Percentiles rank a stretch among this genome's conserved stretches.
Conservation (phyloP, 2,113 vertebrate genomes). For the Puma concolor region DNA sequence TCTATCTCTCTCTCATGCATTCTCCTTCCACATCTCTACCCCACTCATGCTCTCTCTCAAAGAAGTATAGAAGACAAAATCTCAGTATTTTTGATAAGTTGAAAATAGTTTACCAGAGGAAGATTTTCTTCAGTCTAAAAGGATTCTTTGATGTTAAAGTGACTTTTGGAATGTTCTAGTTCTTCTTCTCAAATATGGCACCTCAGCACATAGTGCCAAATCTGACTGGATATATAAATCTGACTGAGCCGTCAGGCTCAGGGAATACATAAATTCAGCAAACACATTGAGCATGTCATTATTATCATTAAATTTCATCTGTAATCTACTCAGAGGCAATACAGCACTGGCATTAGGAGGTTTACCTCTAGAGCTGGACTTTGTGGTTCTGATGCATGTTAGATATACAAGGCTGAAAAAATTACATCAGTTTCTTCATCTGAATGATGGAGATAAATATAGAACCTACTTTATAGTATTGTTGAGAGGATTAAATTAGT, state of each 20-base stretch:
- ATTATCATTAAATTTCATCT: background rate
- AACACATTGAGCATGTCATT: background rate
- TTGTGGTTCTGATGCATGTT: background rate
- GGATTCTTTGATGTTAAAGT: background rate
- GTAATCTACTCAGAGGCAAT: background rate
- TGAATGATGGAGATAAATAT: background rate
- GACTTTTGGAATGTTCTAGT: background rate
- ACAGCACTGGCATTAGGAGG: background rate
- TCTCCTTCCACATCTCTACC: too few species aligned
- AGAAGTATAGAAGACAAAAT: background rate
- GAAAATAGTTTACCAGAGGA: background rate
- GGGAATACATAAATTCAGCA: background rate
- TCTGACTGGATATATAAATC: background rate
- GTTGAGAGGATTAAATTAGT: background rate
- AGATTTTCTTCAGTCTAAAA: background rate
- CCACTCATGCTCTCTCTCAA: background rate
- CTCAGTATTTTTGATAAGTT: background rate
- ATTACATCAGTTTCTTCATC: background rate
- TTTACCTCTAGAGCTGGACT: background rate
- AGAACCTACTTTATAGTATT: background rate
- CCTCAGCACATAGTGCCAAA: background rate
- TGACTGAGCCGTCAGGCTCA: background rate
- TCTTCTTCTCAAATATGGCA: background rate
- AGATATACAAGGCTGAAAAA: background rate
- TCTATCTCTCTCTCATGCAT: too few species aligned